These are phyloP conservation scores for Atta colombica DNA, from an alignment of 1,140 invertebrate genomes.

Conservation along the genomic window DNA sequence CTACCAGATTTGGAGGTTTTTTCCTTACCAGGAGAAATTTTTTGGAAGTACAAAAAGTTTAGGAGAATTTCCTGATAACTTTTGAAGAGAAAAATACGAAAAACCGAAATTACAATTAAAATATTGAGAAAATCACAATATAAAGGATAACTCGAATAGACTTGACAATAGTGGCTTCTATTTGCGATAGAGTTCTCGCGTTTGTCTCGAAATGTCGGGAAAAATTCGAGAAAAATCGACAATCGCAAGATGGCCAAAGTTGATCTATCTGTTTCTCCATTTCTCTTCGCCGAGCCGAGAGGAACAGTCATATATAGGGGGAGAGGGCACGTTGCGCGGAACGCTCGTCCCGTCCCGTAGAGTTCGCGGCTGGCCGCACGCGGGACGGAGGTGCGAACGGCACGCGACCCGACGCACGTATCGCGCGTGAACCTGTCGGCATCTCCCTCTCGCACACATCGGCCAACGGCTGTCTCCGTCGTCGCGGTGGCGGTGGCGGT, in stretches of 20 bases:
- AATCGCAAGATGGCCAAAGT: constrained; percentile 58
- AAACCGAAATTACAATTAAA: too few relatives aligned
- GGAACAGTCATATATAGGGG: not conserved
- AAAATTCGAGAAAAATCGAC: not conserved
- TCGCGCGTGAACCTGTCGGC: constrained; percentile 72
- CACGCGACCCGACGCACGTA: constrained; percentile 78
- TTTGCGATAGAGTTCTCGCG: too few relatives aligned
- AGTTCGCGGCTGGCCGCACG: constrained; percentile 55
- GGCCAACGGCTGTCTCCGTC: constrained; percentile 33
- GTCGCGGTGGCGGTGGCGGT: constrained; percentile 1
- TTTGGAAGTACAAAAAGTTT: too few relatives aligned
- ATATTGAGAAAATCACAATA: too few relatives aligned
- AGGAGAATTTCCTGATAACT: too few relatives aligned
- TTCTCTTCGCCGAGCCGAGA: constrained; percentile 55
- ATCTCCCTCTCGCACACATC: constrained; percentile 53
- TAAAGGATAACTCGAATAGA: too few relatives aligned
- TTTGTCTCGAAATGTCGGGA: not conserved
- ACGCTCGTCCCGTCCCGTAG: constrained; percentile 36
- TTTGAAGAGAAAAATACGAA: too few relatives aligned
- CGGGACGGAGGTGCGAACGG: constrained; percentile 75
- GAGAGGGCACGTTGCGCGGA: constrained; percentile 69
- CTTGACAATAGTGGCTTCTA: too few relatives aligned
- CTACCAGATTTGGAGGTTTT: too few relatives aligned
- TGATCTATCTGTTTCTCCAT: constrained; percentile 26
- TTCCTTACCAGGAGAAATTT: too few relatives aligned